Base-by-base conservation (phyloP, 2,113 vertebrate species). In the Triplophysa siluroides region DNA sequence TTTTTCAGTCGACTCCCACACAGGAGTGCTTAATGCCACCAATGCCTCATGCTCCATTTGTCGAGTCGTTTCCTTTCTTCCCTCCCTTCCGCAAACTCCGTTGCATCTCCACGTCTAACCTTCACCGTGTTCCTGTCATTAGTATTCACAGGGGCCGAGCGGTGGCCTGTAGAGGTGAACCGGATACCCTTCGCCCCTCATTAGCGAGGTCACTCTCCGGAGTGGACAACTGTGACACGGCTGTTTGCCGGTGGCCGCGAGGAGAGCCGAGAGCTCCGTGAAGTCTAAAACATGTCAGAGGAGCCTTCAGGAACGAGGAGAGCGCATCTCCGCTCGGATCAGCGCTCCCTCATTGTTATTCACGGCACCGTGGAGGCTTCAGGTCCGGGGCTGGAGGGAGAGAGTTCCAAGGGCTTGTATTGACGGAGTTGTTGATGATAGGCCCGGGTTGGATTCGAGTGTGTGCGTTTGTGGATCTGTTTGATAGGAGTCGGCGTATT, bases 201-300 rank as follows among this genome's bases (percentile, higher is more conserved):
- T 87, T 87, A 87, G 83, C 79, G 81, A 87, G 86, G 84, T 86
- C 84, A 65, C 79, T 83, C 85, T 84, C 81, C 77, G 76, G 50
- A 87, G 84, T 85, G 79, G 84, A 84, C 68, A 73, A 68, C 63
- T 78, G 83, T 85, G 86, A 83, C 84, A 81, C 23, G 24, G 45
- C 71, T 45, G 43, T 38, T 52, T 2, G 56, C 13, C 24, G 66
- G 69, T 67, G 79, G 38, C 52, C 18, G 23, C 9, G 67, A 64
- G 38, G 41, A 47, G 45, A 24, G 70, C n/a, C 21, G 74, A 65
- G 29, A 73, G 26, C 54, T 70, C 62, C 18, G 26, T 65, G 81
- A 82, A 84, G 83, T 78, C 74, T 83, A 87, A 81, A 74, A 81
- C 79, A 86, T 82, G 81, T 86, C 81, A 85, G 63, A 67, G 64